These are phyloP conservation scores for Synergus gifuensis DNA, from an alignment of 2,888 invertebrate genomes.

Conservation along the genomic window DNA sequence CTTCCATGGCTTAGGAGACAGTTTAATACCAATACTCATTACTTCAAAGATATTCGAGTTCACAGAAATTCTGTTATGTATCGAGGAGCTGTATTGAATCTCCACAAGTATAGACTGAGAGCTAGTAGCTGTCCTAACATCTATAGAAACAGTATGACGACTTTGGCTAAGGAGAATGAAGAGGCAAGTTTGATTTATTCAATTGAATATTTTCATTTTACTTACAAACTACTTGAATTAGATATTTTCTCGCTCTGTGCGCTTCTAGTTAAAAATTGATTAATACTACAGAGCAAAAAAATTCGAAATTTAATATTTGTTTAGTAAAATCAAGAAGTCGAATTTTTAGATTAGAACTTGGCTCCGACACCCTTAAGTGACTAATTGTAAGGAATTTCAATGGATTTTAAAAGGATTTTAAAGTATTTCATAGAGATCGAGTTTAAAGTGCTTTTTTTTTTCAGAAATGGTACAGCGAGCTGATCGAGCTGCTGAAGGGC, in stretches of 20 bases:
- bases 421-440: too few species aligned
- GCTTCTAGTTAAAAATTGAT: too few species aligned
- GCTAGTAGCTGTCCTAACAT: slow-evolving; percentile 96
- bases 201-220: neutral
- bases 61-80: slow-evolving; percentile 92
- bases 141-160: slow-evolving; percentile 92
- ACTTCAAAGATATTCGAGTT: slow-evolving; percentile 85
- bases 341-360: too few species aligned
- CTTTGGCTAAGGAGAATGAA: slow-evolving; percentile 86
- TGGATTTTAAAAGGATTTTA: neutral
- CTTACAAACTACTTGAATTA: too few species aligned
- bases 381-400: neutral
- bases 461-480: slow-evolving; percentile 86
- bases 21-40: slow-evolving; percentile 83
- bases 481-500: slow-evolving; percentile 83
- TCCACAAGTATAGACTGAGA: slow-evolving; percentile 88
- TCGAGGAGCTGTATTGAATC: slow-evolving; percentile 90
- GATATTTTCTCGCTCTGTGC: too few species aligned
- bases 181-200: slow-evolving; percentile 80
- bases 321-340: too few species aligned
- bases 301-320: too few species aligned
- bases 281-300: too few species aligned
- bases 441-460: slow-evolving; percentile 67
- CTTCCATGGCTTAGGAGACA: slow-evolving; percentile 79
- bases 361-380: too few species aligned